Base-by-base conservation (phyloP, 2,888 invertebrate genomes). In the Drosophila diplacantha region DNA sequence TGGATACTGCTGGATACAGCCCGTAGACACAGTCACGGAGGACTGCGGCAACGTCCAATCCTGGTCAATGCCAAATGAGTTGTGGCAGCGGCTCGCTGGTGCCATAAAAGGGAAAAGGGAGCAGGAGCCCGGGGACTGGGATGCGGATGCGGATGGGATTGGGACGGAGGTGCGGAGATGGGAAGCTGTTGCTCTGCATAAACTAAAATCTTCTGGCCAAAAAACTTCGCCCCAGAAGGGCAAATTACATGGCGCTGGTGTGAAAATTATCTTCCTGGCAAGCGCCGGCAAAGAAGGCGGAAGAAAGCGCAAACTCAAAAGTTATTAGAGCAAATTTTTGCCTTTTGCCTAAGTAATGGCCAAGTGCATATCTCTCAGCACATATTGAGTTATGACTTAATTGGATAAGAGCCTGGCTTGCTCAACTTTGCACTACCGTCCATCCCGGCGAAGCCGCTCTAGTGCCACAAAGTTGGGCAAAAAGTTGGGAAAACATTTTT, bases 331-430 rank as follows among this genome's bases (percentile, higher is more conserved):
- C 75, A 66, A 65, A 68, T 78, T 75, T 83, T 81, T 78, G 81
- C 79, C 83, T 73, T 69, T 75, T 53, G 72, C 82, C 80, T 76
- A 81, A 83, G 82, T 81, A 79, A 79, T 81, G 79, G 68, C 69
- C 80, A 65, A 83, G 76, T 83, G 80, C 82, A 73, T 73, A 81
- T 80, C 72, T 80, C 71, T 81, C 72, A 71, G 73, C 82, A 75
- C 83, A 81, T 83, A 86, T 85, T 86, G 84, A 85, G 85, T 86
- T 85, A 85, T 85, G 84, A 79, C 85, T 86, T 85, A 86, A 86
- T 86, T 85, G 86, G 86, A 85, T 85, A 76, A 83, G 75, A 84
- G 86, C 86, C 85, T 83, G 83, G 80, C 60, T 44, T 49, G 57
- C 43, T 39, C 44, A 53, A 53, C 47, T 60, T 59, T 68, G 35